Evolutionary conservation across 2,888 invertebrate genomes (phyloP), one percentile per base, ranked within the genome.

Genomic region (Drosophila longiperda): DNA sequence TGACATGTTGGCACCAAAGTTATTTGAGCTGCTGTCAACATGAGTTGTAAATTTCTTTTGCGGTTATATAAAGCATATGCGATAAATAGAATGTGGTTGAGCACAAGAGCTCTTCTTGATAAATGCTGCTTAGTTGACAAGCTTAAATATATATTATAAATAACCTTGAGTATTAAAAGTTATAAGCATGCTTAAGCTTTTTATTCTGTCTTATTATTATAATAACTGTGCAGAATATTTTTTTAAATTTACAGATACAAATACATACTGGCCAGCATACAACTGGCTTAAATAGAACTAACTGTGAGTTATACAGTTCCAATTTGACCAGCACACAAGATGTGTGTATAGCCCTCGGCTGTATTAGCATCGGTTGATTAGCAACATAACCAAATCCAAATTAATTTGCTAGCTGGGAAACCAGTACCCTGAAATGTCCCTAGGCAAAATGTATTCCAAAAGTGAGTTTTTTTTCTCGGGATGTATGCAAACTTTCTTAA

Each of bases 401-500:
- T 70, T 42, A 32, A 48, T 55, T 70, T 50, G 23, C 40, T 23
- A 23, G 4, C 23, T 15, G 4, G n/a, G 15, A 12, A 20, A 33
- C 32, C 52, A 33, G 15, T 40, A 17, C 12, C 26, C 33, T 50
- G 38, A 29, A 29, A 5, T 1, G 38, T 48, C 49, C 38, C 2
- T 34, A 34, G 29, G 3, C 40, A 20, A 15, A 20, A 26, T 66
- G 15, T 38, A 49, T 29, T 49, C 33, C 34, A 34, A 33, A 11
- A 49, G 17, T 38, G 12, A 23, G 9, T 20, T 7, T 23, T 23
- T 29, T 45, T 33, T 17, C 45, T 34, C 40, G 48, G 23, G 34
- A 36, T 57, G 38, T 32, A 49, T 66, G 62, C 58, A 64, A 75
- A 75, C 67, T 75, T 75, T 74, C 64, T 65, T 74, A 68, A 75